Evolutionary conservation across 2,113 vertebrate genomes (phyloP), one percentile per base, ranked within the genome.

Genomic region (Larimichthys polyactis): DNA sequence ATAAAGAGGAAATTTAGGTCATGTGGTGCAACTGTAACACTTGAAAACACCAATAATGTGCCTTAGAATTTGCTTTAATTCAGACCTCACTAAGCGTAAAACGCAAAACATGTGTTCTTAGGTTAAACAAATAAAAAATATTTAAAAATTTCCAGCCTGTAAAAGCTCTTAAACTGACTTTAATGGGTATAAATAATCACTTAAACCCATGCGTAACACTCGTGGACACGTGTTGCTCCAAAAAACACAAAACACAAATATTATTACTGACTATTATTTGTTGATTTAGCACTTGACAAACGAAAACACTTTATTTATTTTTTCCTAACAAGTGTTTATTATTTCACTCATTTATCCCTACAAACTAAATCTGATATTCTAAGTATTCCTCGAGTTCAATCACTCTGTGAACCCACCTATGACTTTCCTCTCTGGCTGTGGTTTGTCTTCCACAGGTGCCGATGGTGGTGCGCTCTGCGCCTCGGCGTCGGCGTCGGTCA

Each of bases 401-500:
- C 5, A 3, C 20, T 51, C 6, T 62, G 4, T 15, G 3, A 5
- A 82, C 92, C 77, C 92, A 96, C 95, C 95, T 84, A 96, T 94
- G 24, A 95, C 82, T 91, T 93, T 96, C 68, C 93, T 94, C 90
- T 96, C 95, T 6, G 91, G 87, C 62, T 93, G 94, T 2, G 91
- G 84, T 12, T 91, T 75, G 5, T 93, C 93, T 10, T 93, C 90
- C 85, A 44, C 90, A 71, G 87, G 83, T 43, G 83, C 84, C 81
- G 91, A 29, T 63, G 90, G 88, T 68, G 91, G 88, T 73, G 91
- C 88, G 86, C 87, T 92, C 89, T 93, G 93, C 85, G 86, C 89
- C 82, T 95, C 95, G 78, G 90, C 72, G 93, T 95, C 95, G 78
- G 90, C 72, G 93, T 96, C 95, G 67, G 87, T 94, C 95, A 96